Evolutionary conservation across 2,797 vertebrate genomes (phyloP).

Genomic region (Alcedo quadribrachys): DNA sequence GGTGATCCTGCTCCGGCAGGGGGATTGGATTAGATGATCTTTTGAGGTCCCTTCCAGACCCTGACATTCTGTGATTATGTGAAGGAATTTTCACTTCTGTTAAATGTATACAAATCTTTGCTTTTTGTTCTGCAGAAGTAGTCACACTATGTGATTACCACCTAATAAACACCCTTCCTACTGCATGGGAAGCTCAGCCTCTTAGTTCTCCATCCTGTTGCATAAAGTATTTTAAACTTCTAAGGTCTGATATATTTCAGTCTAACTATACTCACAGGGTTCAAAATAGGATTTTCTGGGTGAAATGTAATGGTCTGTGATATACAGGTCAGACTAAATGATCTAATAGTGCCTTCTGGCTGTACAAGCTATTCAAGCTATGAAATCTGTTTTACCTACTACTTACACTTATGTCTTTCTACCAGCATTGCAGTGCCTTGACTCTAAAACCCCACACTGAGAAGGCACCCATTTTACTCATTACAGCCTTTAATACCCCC

Average conservation of each 20-base stretch:
- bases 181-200: neutral
- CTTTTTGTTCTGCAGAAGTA: neutral
- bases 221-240: neutral
- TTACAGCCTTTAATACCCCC: slow-evolving; percentile 74
- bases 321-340: slow-evolving; percentile 52
- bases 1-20: too few species aligned
- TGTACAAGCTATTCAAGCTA: slow-evolving; percentile 19
- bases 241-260: neutral
- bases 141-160: neutral
- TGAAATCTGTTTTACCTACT: slow-evolving; percentile 21
- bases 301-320: slow-evolving; percentile 53
- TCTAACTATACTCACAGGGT: slow-evolving; percentile 1
- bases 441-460: slow-evolving; percentile 51
- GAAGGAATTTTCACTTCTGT: neutral
- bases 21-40: too few species aligned
- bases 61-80: too few species aligned
- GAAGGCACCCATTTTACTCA: slow-evolving; percentile 61
- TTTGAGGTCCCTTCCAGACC: too few species aligned
- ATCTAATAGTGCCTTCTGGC: slow-evolving; percentile 51
- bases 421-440: slow-evolving; percentile 37
- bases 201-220: neutral
- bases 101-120: neutral
- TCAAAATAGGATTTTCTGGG: slow-evolving; percentile 21
- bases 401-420: neutral
- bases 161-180: neutral